Evolutionary conservation across 2,113 vertebrate genomes (phyloP).

Genomic region (Chlorodrepanis virens): DNA sequence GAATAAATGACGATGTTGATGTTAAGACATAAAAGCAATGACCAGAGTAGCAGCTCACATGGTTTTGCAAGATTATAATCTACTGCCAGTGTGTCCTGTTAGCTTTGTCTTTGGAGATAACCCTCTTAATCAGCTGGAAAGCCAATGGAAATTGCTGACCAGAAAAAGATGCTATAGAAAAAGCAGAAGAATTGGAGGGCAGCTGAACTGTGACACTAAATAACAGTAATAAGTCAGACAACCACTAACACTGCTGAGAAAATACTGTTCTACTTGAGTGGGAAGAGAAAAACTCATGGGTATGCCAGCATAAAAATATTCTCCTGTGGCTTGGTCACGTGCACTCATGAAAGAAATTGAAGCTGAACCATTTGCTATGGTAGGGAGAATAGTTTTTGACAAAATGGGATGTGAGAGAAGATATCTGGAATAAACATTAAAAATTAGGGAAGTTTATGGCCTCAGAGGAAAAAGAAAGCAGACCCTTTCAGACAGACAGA

Average conservation of each 20-base stretch:
- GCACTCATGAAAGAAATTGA: neutral
- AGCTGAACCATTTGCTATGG: neutral
- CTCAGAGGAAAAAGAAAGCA: slow-evolving; percentile 20
- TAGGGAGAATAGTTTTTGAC: neutral
- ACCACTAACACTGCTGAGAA: neutral
- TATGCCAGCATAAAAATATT: neutral
- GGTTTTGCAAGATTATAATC: neutral
- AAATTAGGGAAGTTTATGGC: neutral
- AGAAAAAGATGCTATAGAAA: neutral
- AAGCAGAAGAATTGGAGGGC: neutral
- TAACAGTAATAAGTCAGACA: neutral
- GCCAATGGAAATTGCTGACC: neutral
- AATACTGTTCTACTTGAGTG: neutral
- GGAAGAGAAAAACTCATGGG: neutral
- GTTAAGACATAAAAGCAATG: neutral
- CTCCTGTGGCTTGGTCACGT: neutral
- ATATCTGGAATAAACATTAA: slow-evolving; percentile 28
- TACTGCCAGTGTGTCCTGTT: neutral
- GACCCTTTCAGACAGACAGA: slow-evolving; percentile 20
- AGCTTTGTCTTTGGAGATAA: neutral
- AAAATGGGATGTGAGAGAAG: neutral
- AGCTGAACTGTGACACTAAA: neutral
- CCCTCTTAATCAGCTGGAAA: neutral
- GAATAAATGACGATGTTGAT: neutral
- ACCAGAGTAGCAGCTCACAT: neutral